These are phyloP conservation scores for Kryptolebias marmoratus DNA, from an alignment of 2,113 vertebrate genomes.

Conservation along the genomic window DNA sequence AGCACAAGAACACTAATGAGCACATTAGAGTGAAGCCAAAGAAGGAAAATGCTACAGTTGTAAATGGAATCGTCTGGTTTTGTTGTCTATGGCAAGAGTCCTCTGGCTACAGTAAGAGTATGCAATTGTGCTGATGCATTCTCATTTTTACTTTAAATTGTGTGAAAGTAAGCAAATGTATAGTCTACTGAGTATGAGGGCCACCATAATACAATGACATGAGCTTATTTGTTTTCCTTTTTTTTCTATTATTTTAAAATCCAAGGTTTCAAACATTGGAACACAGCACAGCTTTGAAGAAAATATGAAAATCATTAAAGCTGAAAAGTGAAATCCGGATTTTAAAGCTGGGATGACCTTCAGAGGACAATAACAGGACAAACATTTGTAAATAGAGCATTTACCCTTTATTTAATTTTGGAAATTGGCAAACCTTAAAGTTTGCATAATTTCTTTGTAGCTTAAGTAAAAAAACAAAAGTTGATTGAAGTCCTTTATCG, in stretches of 20 bases:
- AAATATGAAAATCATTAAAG: slow-evolving; percentile 14
- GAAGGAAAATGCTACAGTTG: slow-evolving; percentile 75
- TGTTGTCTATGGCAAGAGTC: slow-evolving; percentile 51
- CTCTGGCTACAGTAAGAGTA: slow-evolving; percentile 25
- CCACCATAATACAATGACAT: too few species aligned
- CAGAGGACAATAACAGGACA: slow-evolving; percentile 8
- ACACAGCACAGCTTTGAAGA: background rate
- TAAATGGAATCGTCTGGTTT: slow-evolving; percentile 74
- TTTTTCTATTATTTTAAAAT: background rate
- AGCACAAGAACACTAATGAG: slow-evolving; percentile 81
- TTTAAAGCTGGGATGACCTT: slow-evolving; percentile 21
- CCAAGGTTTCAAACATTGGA: background rate
- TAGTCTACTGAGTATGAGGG: background rate
- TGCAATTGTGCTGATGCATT: slow-evolving; percentile 4
- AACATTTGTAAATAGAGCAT: slow-evolving; percentile 9
- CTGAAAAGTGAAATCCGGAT: slow-evolving; percentile 8
- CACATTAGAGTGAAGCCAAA: slow-evolving; percentile 79
- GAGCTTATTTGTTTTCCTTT: background rate
- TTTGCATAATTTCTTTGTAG: too few species aligned
- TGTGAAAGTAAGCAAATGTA: background rate
- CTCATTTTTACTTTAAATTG: background rate
- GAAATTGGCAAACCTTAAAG: background rate
- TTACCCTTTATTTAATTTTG: slow-evolving; percentile 2
- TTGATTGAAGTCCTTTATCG: too few species aligned
- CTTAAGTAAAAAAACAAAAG: too few species aligned